A percentile compares a stretch with the other conserved stretches of the same genome.
Conservation (phyloP, 2,888 invertebrate genomes). For the Crossocerus cetratus region DNA sequence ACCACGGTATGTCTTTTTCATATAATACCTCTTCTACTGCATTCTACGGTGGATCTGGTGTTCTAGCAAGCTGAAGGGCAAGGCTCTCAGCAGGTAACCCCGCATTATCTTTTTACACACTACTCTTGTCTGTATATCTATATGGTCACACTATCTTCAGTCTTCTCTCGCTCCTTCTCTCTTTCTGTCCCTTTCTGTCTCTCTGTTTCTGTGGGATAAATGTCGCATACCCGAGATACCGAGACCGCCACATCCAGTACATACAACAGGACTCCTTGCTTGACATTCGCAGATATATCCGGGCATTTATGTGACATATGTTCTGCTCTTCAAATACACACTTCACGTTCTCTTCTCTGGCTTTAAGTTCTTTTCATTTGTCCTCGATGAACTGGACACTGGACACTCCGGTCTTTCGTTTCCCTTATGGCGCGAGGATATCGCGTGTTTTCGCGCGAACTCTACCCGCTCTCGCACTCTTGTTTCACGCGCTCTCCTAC, state of each 20-base stretch:
- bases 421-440: no score
- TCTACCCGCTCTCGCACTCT: no score
- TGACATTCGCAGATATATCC: no score
- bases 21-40: conserved; percentile 69
- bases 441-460: no score
- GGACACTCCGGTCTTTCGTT: no score
- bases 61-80: conserved; percentile 88
- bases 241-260: no score
- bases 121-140: conserved; percentile 32
- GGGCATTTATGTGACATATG: not conserved
- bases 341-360: not conserved
- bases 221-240: conserved; percentile 19
- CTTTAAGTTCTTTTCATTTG: no score
- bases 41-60: conserved; percentile 76
- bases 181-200: conserved; percentile 6
- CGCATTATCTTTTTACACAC: conserved; percentile 74
- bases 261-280: no score
- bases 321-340: not conserved
- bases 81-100: conserved; percentile 88
- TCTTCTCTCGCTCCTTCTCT: conserved; percentile 18
- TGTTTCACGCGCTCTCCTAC: no score
- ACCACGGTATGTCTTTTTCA: conserved; percentile 71
- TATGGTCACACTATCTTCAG: conserved; percentile 19
- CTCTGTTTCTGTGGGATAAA: conserved; percentile 5
- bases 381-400: no score